phyloP scores from a whole-genome alignment of 2,888 invertebrate genomes.

The Acanthopleura granulata region DNA sequence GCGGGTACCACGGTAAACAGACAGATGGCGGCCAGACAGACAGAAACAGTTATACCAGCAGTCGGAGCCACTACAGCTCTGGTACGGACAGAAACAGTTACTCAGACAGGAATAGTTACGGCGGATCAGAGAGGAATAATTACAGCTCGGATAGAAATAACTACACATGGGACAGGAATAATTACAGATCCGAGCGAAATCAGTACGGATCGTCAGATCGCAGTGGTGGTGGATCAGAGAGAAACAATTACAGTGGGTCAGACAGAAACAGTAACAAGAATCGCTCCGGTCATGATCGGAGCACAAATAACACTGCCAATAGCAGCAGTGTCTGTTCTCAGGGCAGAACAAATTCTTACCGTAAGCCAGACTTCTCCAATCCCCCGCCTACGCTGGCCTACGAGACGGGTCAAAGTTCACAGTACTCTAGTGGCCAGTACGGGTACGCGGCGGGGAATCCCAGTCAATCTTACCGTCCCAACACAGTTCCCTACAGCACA shows the following conservation, averaged over 20 bases:
- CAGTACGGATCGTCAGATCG: slow-evolving; percentile 14
- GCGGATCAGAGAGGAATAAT: background rate
- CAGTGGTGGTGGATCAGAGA: slow-evolving; percentile 22
- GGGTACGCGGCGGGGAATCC: background rate
- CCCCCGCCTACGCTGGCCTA: background rate
- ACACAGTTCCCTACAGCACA: background rate
- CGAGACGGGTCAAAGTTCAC: background rate
- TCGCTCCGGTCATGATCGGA: background rate
- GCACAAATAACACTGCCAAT: background rate
- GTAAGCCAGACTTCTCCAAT: slow-evolving; percentile 1
- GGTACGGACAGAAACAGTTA: background rate
- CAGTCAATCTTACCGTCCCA: slow-evolving; percentile 3
- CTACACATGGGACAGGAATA: background rate
- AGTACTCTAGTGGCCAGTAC: background rate
- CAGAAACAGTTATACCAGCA: background rate
- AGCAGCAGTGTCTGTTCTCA: too few species aligned
- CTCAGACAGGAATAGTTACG: background rate
- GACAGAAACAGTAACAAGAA: background rate
- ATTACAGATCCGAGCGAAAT: slow-evolving; percentile 6
- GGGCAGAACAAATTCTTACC: background rate
- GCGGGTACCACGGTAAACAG: background rate
- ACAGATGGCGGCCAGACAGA: background rate
- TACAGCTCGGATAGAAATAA: background rate
- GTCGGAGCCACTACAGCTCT: background rate
- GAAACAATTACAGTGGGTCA: slow-evolving; percentile 13